These are phyloP conservation scores for Chunga burmeisteri DNA, from an alignment of 2,113 vertebrate species.

Conservation along the genomic window DNA sequence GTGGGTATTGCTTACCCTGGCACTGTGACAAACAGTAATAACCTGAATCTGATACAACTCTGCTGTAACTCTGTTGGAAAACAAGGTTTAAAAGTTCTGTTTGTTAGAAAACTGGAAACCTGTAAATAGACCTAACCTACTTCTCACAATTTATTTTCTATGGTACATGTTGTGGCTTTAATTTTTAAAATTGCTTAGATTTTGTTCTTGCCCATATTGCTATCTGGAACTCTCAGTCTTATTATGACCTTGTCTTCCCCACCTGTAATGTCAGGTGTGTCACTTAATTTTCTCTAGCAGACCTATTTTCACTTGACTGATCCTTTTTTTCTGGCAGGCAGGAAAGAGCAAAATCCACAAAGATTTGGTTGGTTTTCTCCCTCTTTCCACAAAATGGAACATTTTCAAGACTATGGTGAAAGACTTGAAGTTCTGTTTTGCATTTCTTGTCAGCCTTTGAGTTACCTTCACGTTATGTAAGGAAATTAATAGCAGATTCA, in stretches of 20 bases:
- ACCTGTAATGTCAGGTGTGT: neutral
- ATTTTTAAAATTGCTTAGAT: neutral
- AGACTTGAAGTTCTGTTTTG: neutral
- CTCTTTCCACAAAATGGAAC: neutral
- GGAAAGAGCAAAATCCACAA: neutral
- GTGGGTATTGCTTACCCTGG: slow-evolving; percentile 58
- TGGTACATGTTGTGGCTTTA: neutral
- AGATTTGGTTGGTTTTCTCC: neutral
- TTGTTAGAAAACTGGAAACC: slow-evolving; percentile 44
- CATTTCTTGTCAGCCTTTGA: neutral
- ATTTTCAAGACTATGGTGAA: neutral
- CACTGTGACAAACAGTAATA: slow-evolving; percentile 46
- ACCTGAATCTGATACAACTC: slow-evolving; percentile 41
- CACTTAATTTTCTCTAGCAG: neutral
- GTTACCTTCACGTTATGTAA: neutral
- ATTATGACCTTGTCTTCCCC: neutral
- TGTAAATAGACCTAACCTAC: slow-evolving; percentile 21
- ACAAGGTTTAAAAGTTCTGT: slow-evolving; percentile 41
- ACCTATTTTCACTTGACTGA: neutral
- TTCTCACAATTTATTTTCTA: neutral
- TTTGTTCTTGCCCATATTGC: neutral
- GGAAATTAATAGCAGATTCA: neutral
- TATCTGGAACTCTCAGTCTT: neutral
- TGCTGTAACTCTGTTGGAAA: slow-evolving; percentile 46
- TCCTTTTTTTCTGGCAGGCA: neutral